Evolutionary conservation across 2,113 vertebrate genomes (phyloP), one percentile per base, ranked within the genome.

Genomic region (Ptychochromis oligacanthus): DNA sequence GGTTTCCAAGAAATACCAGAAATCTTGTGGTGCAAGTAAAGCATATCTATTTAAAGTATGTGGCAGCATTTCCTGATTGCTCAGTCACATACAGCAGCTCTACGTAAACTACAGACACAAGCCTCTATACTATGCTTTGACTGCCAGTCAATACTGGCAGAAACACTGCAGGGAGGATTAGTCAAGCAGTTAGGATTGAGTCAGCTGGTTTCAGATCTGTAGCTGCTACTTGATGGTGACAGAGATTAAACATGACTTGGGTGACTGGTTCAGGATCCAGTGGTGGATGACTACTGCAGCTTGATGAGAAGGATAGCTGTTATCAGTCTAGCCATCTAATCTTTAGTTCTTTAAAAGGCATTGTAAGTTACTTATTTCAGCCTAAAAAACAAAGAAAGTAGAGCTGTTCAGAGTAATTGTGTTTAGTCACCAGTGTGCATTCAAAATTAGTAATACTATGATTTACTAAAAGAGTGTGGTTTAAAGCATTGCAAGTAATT

Each of bases 151-250:
- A 31, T 81, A 60, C 80, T 79, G 75, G 83, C 84, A 81, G 60
- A 65, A 43, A 24, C 38, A 75, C 60, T 5, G 34, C 20, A 18
- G 38, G 57, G 46, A 56, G 74, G 91, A 91, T 93, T 90, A 81
- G 70, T 80, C 60, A 77, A 58, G 56, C 56, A 79, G 67, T 40
- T 18, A 79, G 83, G 76, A 82, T 80, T 82, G 87, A 85, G 81
- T 89, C 79, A 82, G 60, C 59, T 82, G 52, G 36, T 83, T 36
- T 86, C 43, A 82, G 77, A 87, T 85, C 62, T 72, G 78, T 60
- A 52, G 65, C 79, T 76, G 61, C 89, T 84, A 87, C 75, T 75
- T 64, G 43, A 62, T 83, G 26, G 26, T 74, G 70, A 78, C 60
- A 82, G 43, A 89, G 58, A 84, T 79, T 79, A 74, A 81, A 85